Percentiles rank a stretch among this genome's conserved stretches.
phyloP scores from a whole-genome alignment of 2,888 invertebrate genomes.

The Drosophila multiciliata region DNA sequence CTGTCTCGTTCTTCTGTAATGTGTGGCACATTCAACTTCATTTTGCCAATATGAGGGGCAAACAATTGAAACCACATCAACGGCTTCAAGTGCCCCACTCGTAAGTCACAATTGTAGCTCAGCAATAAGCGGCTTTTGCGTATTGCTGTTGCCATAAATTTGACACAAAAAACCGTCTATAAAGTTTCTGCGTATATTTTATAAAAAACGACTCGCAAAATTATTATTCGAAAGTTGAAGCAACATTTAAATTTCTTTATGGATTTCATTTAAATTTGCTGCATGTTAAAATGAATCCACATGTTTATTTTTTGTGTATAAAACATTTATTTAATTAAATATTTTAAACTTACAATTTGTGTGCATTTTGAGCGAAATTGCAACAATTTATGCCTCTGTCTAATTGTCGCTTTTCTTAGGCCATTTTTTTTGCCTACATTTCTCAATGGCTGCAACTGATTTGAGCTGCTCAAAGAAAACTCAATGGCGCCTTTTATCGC shows the following conservation, averaged over 20 bases:
- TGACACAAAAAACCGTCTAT: not conserved
- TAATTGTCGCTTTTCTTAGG: not conserved
- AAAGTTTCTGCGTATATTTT: not conserved
- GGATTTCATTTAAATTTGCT: not conserved
- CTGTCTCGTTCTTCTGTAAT: not conserved
- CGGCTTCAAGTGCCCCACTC: conserved; percentile 21
- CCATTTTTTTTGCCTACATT: not conserved
- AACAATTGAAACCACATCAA: conserved; percentile 27
- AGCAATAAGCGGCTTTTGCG: conserved; percentile 7
- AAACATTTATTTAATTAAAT: not conserved
- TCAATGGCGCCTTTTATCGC: conserved; percentile 37
- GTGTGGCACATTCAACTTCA: conserved; percentile 36
- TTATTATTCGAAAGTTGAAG: not conserved
- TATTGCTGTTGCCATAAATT: not conserved
- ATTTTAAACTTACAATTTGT: not conserved
- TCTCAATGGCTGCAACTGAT: not conserved
- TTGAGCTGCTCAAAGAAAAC: conserved; percentile 13
- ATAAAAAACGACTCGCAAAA: not conserved
- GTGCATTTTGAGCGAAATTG: not conserved
- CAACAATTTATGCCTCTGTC: not conserved
- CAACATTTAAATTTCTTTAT: not conserved
- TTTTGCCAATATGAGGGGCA: conserved; percentile 39
- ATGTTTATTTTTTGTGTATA: not conserved
- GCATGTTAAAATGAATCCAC: too few relatives aligned
- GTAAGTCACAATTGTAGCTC: not conserved